Evolutionary conservation across 2,113 vertebrate species (phyloP).

Genomic region (Dendropsophus ebraccatus): DNA sequence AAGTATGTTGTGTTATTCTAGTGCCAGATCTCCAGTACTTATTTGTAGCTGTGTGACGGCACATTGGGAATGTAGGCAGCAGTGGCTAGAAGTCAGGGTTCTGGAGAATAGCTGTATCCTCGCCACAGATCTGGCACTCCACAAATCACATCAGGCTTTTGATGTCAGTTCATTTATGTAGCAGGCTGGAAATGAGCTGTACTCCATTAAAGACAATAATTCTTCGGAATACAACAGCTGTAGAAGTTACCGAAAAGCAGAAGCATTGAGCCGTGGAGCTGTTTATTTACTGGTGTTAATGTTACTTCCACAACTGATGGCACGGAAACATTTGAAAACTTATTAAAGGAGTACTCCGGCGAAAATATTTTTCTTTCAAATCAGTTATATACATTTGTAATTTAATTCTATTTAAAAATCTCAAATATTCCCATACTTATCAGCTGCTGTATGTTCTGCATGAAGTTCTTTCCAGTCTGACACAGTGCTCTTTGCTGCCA

Average conservation of each 20-base stretch:
- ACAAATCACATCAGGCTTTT: slow-evolving; percentile 43
- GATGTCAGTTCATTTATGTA: slow-evolving; percentile 45
- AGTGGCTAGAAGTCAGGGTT: slow-evolving; percentile 15
- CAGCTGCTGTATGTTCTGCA: too few species aligned
- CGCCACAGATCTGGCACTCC: slow-evolving; percentile 16
- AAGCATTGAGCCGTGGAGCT: slow-evolving; percentile 32
- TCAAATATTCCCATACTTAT: too few species aligned
- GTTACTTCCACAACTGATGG: slow-evolving; percentile 16
- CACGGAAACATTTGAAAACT: neutral
- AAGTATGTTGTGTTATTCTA: neutral
- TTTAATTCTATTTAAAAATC: too few species aligned
- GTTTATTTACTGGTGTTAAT: slow-evolving; percentile 19
- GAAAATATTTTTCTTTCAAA: too few species aligned
- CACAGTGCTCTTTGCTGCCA: too few species aligned
- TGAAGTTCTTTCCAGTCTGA: too few species aligned
- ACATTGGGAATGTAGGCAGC: neutral
- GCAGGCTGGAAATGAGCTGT: slow-evolving; percentile 43
- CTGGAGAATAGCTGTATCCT: slow-evolving; percentile 31
- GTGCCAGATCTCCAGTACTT: neutral
- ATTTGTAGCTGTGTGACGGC: neutral
- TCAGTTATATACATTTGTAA: too few species aligned
- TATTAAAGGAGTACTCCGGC: neutral
- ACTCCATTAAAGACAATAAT: slow-evolving; percentile 52
- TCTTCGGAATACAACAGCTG: slow-evolving; percentile 34
- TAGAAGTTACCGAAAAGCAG: slow-evolving; percentile 33